Conservation (phyloP, 2,888 invertebrate species). For the Trachelus stipa region DNA sequence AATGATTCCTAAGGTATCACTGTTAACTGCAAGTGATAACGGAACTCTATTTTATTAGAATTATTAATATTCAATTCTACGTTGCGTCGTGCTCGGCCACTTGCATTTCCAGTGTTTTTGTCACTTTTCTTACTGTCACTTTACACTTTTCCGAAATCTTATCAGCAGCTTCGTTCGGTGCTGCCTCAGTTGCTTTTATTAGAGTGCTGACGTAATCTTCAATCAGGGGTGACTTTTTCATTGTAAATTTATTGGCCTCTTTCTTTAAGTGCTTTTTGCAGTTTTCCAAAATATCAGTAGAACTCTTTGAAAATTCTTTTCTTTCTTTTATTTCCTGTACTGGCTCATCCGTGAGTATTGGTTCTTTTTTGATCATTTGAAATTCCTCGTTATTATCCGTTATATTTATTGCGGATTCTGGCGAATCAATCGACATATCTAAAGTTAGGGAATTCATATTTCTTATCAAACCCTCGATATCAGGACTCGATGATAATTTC, state of each 20-base stretch:
- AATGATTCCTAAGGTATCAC: not conserved
- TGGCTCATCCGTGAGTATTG: not conserved
- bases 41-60: not conserved
- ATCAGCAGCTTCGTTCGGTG: not conserved
- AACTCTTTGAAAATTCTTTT: not conserved
- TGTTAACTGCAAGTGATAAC: not conserved
- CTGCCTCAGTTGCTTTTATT: conserved; percentile 12
- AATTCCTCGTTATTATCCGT: not conserved
- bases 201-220: conserved; percentile 32
- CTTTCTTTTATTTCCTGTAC: not conserved
- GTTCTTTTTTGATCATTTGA: not conserved
- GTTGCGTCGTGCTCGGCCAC: conserved; percentile 12
- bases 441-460: conserved; percentile 25
- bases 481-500: not conserved
- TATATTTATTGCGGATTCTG: not conserved
- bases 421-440: not conserved
- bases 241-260: conserved; percentile 31
- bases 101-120: conserved; percentile 45
- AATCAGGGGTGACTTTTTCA: conserved; percentile 35
- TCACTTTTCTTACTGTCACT: conserved; percentile 10
- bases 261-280: conserved; percentile 29
- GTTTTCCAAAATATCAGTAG: conserved; percentile 22
- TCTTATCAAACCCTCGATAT: conserved; percentile 14
- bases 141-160: conserved; percentile 1
- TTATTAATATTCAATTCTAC: not conserved